Evolutionary conservation across 1,140 invertebrate species (phyloP), one percentile per base, ranked within the genome.

Genomic region (Megalopta genalis): DNA sequence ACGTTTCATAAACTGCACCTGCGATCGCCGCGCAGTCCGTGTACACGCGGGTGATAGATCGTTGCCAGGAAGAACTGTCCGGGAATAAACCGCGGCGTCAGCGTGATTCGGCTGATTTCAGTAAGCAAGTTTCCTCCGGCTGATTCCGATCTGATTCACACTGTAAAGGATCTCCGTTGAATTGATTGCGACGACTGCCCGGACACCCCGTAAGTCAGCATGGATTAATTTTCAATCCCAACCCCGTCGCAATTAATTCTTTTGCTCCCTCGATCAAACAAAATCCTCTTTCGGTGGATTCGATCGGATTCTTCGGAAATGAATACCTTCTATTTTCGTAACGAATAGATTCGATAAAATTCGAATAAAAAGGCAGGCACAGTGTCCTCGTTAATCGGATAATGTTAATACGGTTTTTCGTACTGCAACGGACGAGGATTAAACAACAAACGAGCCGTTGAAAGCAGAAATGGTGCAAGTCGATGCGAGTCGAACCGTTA

Each of bases 171-270:
- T 75, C 65, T 39, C 37, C 27, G n/a, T 21, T 49, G 78, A 85
- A 85, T 84, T 66, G 79, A 85, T 84, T 67, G 83, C 83, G 83
- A 85, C 83, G 83, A 85, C 70, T 63, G 74, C 12, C 16, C 37
- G 57, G 77, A 77, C 73, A 77, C 63, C 73, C 82, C 27, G 60
- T 74, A 81, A 81, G 65, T 81, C 62, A 64, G n/a, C 60, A 52
- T 67, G 73, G 83, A 85, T 85, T 81, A 84, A 85, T 84, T 85
- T 81, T 70, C 49, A 70, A 81, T 74, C 21, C 39, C 59, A 49
- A 63, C 39, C 59, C 32, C 37, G 57, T 39, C 72, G 37, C 39
- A 25, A 77, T 64, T 70, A 49, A 57, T 85, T 77, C 59, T 46
- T 84, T 60, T 54, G 21, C 69, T n/a, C 57, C 25, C 10, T 32